Evolutionary conservation across 53 echinoderm and acorn worm species (phyloP).

Genomic region (Temnopleurus reevesii): DNA sequence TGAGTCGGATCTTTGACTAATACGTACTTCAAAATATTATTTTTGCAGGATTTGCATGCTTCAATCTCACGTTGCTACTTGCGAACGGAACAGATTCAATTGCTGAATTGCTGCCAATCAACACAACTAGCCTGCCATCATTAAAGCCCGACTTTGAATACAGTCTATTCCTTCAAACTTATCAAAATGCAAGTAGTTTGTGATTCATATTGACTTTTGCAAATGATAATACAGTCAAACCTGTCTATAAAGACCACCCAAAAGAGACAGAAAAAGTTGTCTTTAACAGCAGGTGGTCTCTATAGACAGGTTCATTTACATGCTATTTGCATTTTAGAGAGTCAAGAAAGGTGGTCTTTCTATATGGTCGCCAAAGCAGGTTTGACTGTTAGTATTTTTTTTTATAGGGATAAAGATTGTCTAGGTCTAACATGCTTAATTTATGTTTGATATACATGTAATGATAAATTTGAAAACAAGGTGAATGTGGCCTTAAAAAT

Average conservation of each 20-base stretch:
- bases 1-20: no score
- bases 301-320: no score
- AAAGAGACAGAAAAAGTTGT: neutral
- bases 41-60: neutral
- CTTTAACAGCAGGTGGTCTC: no score
- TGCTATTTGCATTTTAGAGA: no score
- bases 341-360: no score
- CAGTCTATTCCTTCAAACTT: neutral
- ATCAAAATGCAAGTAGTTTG: neutral
- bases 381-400: no score
- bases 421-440: no score
- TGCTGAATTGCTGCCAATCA: neutral
- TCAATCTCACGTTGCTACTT: neutral
- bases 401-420: no score
- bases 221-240: neutral
- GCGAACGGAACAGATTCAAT: neutral
- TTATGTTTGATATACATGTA: no score
- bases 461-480: no score
- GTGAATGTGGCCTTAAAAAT: no score
- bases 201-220: neutral
- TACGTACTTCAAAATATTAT: neutral
- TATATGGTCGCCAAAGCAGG: no score
- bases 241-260: neutral
- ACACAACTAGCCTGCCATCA: neutral
- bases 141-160: neutral